Conservation (phyloP, 2,113 vertebrate genomes). For the Andinoacara biseriatus region DNA sequence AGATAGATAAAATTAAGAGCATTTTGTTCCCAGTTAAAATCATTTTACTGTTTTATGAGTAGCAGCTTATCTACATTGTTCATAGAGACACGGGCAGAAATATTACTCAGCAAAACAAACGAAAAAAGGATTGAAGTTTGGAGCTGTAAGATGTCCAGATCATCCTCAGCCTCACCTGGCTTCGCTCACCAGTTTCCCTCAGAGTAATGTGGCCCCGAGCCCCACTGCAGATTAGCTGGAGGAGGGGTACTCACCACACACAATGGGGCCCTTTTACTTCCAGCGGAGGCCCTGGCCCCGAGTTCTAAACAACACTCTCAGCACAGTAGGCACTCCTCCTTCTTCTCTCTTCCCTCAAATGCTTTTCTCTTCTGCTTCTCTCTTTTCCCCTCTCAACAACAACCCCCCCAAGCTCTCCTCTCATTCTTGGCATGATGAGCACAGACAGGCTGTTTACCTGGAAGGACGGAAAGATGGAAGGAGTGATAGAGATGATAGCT, state of each 20-base stretch:
- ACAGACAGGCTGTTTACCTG: slow-evolving; percentile 70
- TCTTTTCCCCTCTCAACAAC: background rate
- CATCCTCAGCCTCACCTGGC: slow-evolving; percentile 57
- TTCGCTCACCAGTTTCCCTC: slow-evolving; percentile 69
- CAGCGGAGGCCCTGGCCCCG: slow-evolving; percentile 53
- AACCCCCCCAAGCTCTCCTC: slow-evolving; percentile 7
- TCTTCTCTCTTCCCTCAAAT: slow-evolving; percentile 50
- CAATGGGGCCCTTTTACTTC: slow-evolving; percentile 76
- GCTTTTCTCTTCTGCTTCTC: slow-evolving; percentile 38
- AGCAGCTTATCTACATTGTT: slow-evolving; percentile 6
- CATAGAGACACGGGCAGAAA: slow-evolving; percentile 5
- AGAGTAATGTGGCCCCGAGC: slow-evolving; percentile 76
- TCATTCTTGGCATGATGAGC: slow-evolving; percentile 58
- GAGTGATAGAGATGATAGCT: slow-evolving; percentile 51
- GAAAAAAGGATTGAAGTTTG: slow-evolving; percentile 34
- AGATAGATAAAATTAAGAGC: too few relatives aligned
- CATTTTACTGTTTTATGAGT: too few relatives aligned
- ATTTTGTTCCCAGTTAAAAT: too few relatives aligned
- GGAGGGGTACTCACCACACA: slow-evolving; percentile 70
- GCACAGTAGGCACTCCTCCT: slow-evolving; percentile 64
- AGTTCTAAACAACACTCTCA: slow-evolving; percentile 68
- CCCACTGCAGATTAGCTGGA: slow-evolving; percentile 71
- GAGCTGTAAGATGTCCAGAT: slow-evolving; percentile 44
- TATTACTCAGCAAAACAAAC: slow-evolving; percentile 43
- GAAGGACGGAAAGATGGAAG: slow-evolving; percentile 36